Base-by-base conservation (phyloP, 2,797 vertebrate genomes). In the Ispidina lecontei region DNA sequence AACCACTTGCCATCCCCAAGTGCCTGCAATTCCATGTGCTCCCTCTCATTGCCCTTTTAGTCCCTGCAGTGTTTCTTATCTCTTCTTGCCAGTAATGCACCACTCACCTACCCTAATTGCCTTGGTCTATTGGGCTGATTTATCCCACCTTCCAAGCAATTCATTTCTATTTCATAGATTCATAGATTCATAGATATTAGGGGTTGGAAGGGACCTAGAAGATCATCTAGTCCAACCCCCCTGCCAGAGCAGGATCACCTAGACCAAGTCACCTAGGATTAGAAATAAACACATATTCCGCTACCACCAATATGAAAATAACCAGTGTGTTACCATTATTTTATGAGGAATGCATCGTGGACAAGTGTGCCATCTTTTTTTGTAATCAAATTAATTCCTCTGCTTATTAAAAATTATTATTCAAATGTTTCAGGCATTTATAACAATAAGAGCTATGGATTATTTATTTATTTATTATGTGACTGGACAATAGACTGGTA, bases 101-200 rank as follows among this genome's bases (percentile, higher is more conserved):
- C 65, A 22, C 67, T 94, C 83, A 72, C 67, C 90, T 83, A 62
- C 59, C 68, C 4, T 91, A 94, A 94, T 91, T 92, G 69, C 62
- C 87, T 80, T 33, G 55, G 33, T 60, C 69, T 82, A 35, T 46
- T 69, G 52, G 69, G 54, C 64, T 84, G 79, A 77, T 91, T 94
- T 79, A 87, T 69, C 51, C 84, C 56, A 41, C 60, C 72, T 92
- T 92, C 89, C 87, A 80, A 95, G 91, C 80, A 93, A 86, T 87
- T 90, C 21, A 90, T 90, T 92, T 77, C 7, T 72, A 73, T 69
- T 78, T 73, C n/a, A n/a, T 39, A 85, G 84, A 93, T 52, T 80
- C 35, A 35, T 5, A 35, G 35, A 35, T 35, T 35, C 35, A 35
- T 10, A 35, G 35, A 35, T 35, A 35, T 35, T 35, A 35, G 35